phyloP scores from a whole-genome alignment of 2,113 vertebrate genomes.

The Poeciliopsis prolifica region DNA sequence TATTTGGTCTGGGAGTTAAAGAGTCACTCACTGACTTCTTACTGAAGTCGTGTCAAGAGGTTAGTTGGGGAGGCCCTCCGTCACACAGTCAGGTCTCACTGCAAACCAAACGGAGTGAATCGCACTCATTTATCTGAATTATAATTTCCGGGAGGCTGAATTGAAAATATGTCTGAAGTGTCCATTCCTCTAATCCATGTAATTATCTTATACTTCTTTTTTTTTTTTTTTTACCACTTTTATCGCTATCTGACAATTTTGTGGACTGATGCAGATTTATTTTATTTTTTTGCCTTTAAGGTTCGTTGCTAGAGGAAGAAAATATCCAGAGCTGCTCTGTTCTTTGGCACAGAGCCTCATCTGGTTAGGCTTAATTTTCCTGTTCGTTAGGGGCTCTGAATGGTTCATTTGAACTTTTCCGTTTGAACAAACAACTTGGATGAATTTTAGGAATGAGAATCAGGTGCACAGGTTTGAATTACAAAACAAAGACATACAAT shows the following conservation, averaged over 20 bases:
- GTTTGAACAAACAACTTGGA: not conserved
- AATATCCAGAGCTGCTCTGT: too few species aligned
- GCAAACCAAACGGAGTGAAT: slow-evolving; percentile 2
- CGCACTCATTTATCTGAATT: too few species aligned
- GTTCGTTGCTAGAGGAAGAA: slow-evolving; percentile 24
- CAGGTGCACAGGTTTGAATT: not conserved
- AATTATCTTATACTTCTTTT: slow-evolving; percentile 16
- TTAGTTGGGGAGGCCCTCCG: slow-evolving; percentile 38
- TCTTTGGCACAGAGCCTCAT: too few species aligned
- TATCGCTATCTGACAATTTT: not conserved
- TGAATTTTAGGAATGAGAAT: not conserved
- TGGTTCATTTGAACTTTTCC: not conserved
- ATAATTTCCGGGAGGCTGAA: not conserved
- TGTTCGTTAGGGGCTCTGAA: too few species aligned
- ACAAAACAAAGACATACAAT: too few species aligned
- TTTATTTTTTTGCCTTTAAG: slow-evolving; percentile 11
- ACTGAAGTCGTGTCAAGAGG: slow-evolving; percentile 15
- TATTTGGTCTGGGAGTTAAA: slow-evolving; percentile 26
- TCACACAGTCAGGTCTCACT: slow-evolving; percentile 49
- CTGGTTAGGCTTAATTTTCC: too few species aligned
- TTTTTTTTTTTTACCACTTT: slow-evolving; percentile 14
- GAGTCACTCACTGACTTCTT: slow-evolving; percentile 8
- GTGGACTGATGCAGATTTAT: not conserved
- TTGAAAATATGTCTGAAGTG: not conserved
- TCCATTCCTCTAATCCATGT: slow-evolving; percentile 10